These are phyloP conservation scores for Thaumetopoea pityocampa DNA, from an alignment of 1,140 invertebrate genomes.

Conservation along the genomic window DNA sequence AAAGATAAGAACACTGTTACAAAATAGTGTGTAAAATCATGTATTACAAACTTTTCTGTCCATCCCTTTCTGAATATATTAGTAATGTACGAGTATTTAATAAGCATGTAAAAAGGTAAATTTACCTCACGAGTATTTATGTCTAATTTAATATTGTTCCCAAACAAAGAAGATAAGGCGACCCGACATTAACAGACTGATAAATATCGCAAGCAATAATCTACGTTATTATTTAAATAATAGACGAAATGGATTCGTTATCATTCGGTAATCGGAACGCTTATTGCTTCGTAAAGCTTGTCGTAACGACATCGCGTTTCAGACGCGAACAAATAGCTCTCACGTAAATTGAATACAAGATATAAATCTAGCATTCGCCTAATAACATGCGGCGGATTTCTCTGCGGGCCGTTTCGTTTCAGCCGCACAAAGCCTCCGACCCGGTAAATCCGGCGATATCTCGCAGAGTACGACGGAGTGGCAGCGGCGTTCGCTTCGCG, in stretches of 20 bases:
- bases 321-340: slow-evolving; percentile 45
- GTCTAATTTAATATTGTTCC: no score
- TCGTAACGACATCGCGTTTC: slow-evolving; percentile 20
- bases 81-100: no score
- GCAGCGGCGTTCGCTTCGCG: slow-evolving; percentile 39
- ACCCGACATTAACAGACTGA: no score
- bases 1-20: no score
- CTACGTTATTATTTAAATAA: slow-evolving; percentile 11
- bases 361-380: slow-evolving; percentile 65
- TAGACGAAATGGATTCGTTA: slow-evolving; percentile 16
- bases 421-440: slow-evolving; percentile 53
- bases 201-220: no score
- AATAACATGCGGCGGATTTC: slow-evolving; percentile 65
- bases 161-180: no score
- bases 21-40: no score
- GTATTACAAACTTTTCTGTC: no score
- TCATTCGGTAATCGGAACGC: slow-evolving; percentile 26
- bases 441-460: slow-evolving; percentile 64
- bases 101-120: no score
- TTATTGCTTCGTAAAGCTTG: slow-evolving; percentile 29
- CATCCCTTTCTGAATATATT: no score
- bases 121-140: no score
- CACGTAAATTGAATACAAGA: slow-evolving; percentile 64
- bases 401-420: slow-evolving; percentile 64
- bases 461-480: slow-evolving; percentile 52